These are phyloP conservation scores for Daubentonia madagascariensis DNA, from an alignment of 2,113 vertebrate genomes.

Conservation along the genomic window DNA sequence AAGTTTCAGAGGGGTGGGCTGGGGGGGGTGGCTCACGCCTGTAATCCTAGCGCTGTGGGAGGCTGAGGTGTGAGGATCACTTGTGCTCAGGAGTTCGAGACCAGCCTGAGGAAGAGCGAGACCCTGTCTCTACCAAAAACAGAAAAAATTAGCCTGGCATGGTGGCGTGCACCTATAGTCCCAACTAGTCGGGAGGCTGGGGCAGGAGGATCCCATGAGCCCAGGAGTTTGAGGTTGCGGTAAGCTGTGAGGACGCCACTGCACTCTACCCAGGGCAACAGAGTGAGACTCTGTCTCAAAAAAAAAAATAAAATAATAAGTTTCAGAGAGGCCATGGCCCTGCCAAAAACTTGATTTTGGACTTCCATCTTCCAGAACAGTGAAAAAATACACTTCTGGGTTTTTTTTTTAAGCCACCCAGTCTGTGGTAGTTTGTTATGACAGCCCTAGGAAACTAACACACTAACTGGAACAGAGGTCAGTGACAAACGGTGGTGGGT, in stretches of 20 bases:
- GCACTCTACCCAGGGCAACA: not conserved
- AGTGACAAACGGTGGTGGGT: not conserved
- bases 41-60: not conserved
- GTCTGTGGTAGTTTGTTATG: rapidly evolving
- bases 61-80: no score
- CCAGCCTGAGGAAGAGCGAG: not conserved
- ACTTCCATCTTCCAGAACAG: not conserved
- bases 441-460: no score
- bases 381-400: no score
- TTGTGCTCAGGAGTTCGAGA: no score
- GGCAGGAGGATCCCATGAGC: not conserved
- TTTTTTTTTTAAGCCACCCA: not conserved
- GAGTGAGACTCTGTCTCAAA: not conserved
- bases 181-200: not conserved
- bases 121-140: not conserved
- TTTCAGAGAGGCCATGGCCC: not conserved
- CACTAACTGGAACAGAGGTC: not conserved
- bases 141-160: not conserved
- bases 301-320: not conserved
- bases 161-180: not conserved
- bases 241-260: not conserved
- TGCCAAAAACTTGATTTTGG: not conserved
- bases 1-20: rapidly evolving
- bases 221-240: not conserved
- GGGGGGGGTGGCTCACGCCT: not conserved